These are phyloP conservation scores for Drosophila neocordata DNA, from an alignment of 1,140 invertebrate species.

Conservation along the genomic window DNA sequence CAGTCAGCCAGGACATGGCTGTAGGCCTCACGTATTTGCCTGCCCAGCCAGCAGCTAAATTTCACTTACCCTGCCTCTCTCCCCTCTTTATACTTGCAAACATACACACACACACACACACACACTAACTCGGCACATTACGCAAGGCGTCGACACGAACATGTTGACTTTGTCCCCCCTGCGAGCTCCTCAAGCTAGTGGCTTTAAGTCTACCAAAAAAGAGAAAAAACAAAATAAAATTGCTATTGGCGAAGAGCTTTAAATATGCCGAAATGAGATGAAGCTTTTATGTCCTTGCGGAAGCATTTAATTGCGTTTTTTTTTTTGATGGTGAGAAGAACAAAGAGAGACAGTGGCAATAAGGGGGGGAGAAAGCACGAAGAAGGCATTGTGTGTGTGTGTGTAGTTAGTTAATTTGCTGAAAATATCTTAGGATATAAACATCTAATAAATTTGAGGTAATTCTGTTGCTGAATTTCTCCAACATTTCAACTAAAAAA, in stretches of 20 bases:
- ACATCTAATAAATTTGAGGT: constrained; percentile 9
- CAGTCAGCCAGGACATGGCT: constrained; percentile 54
- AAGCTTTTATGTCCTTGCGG: constrained; percentile 55
- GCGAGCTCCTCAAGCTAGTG: constrained; percentile 3
- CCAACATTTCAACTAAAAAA: neutral
- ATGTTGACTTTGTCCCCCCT: constrained; percentile 56
- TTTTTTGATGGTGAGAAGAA: constrained; percentile 10
- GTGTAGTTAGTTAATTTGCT: constrained; percentile 60
- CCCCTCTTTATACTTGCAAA: too few species aligned
- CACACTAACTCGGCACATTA: constrained; percentile 26
- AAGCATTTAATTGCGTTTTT: constrained; percentile 56
- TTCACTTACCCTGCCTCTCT: constrained; percentile 35
- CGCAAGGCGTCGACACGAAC: constrained; percentile 58
- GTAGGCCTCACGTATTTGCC: constrained; percentile 24
- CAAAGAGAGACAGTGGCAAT: neutral
- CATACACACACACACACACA: too few species aligned
- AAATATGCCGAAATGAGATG: constrained; percentile 36
- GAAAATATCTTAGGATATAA: constrained; percentile 41
- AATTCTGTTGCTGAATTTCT: constrained; percentile 4
- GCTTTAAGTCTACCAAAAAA: constrained; percentile 13
- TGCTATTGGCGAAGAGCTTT: constrained; percentile 25
- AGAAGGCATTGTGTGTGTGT: constrained; percentile 37
- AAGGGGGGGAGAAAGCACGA: neutral
- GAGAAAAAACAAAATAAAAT: neutral
- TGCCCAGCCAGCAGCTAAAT: constrained; percentile 50